A percentile compares a stretch with the other conserved stretches of the same genome.
phyloP scores from a whole-genome alignment of 2,113 vertebrate genomes.

The Ciconia boyciana region DNA sequence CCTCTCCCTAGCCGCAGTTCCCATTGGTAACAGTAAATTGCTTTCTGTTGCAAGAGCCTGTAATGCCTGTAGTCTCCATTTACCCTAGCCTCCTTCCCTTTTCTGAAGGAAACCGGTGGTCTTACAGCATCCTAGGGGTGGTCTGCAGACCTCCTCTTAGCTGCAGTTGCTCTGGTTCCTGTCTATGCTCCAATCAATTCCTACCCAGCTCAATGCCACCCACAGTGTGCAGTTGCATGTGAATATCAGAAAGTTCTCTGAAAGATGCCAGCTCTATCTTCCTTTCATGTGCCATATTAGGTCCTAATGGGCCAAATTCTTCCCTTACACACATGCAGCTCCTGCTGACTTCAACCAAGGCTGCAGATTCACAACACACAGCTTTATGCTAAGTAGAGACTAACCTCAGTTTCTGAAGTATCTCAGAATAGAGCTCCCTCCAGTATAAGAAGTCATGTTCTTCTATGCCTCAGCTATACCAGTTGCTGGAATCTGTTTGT shows the following conservation, averaged over 20 bases:
- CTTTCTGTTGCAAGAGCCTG: conserved; percentile 22
- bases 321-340: conserved; percentile 3
- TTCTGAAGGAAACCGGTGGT: conserved; percentile 30
- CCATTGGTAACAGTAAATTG: background rate
- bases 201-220: conserved; percentile 58
- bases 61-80: conserved; percentile 7
- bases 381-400: background rate
- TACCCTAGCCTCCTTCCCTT: background rate
- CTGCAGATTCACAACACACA: background rate
- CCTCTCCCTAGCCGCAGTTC: background rate
- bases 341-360: conserved; percentile 21
- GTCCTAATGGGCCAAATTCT: conserved; percentile 35
- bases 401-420: conserved; percentile 1
- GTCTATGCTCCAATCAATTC: conserved; percentile 46
- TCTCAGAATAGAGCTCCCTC: background rate
- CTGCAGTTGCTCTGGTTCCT: conserved; percentile 53
- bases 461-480: background rate
- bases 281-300: conserved; percentile 45
- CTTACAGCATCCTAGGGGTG: conserved; percentile 31
- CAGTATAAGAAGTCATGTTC: background rate
- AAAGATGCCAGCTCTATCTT: conserved; percentile 52
- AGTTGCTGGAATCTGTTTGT: background rate
- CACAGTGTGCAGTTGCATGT: conserved; percentile 39
- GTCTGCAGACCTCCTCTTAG: conserved; percentile 66
- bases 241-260: conserved; percentile 35